phyloP scores from a whole-genome alignment of 2,113 vertebrate genomes.

The Phoenicopterus ruber region DNA sequence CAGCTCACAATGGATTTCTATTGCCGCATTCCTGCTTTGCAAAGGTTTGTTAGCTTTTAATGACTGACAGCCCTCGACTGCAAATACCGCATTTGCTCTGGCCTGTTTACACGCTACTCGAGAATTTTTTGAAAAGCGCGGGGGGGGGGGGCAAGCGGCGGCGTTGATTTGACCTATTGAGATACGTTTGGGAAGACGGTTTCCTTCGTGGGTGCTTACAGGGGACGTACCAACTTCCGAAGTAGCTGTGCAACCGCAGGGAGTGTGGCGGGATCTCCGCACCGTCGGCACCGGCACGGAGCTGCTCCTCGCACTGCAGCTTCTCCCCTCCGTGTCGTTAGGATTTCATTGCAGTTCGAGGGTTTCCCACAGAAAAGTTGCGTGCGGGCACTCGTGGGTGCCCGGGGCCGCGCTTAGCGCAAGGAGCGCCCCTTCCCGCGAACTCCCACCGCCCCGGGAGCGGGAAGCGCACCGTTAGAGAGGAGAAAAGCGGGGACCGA shows the following conservation, averaged over 20 bases:
- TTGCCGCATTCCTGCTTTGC: constrained; percentile 73
- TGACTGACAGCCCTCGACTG: constrained; percentile 69
- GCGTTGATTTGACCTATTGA: constrained; percentile 44
- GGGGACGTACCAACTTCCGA: neutral
- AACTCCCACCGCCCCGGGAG: neutral
- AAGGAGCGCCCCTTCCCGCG: neutral
- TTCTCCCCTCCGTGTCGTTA: rapidly evolving
- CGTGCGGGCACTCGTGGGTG: rapidly evolving
- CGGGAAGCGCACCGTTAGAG: rapidly evolving
- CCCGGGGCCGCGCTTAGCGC: neutral
- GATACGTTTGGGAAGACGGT: neutral
- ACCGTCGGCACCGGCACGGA: neutral
- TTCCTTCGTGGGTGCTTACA: constrained; percentile 9
- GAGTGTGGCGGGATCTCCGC: neutral
- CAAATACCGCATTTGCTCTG: constrained; percentile 46
- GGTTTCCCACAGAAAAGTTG: neutral
- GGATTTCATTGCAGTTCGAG: neutral
- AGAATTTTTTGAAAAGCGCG: constrained; percentile 24
- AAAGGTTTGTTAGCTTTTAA: constrained; percentile 83
- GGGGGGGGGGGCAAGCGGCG: neutral
- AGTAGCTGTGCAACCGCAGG: neutral
- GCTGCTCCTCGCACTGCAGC: neutral
- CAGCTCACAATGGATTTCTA: constrained; percentile 64
- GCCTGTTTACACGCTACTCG: constrained; percentile 59
- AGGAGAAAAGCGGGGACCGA: neutral